Evolutionary conservation across 2,797 vertebrate genomes (phyloP), one percentile per base, ranked within the genome.

Genomic region (Enteromius paludinosus): DNA sequence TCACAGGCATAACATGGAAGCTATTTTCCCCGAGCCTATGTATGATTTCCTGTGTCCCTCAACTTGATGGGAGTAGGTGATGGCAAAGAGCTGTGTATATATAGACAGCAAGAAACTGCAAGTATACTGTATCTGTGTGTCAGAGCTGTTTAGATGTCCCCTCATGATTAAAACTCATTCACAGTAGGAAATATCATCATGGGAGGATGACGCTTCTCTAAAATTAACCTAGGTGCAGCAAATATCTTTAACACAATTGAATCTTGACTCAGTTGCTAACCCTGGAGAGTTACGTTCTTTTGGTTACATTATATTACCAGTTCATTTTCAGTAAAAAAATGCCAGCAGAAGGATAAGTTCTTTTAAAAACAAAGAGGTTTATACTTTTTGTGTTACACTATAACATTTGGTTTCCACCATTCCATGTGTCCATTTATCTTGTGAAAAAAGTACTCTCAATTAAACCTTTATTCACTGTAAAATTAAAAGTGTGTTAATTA

Each of bases 11-110:
- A 83, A 83, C 80, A 87, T 86, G 45, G 86, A 86, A 72, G 74
- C 80, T 77, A 81, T 91, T 91, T 91, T 90, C 90, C 88, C 68
- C 23, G 28, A 81, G 33, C 47, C 43, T 52, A n/a, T 17, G 52
- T 43, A n/a, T 25, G 35, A 59, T 69, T 76, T 72, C 70, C 49
- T 52, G 49, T 59, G 64, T 25, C 73, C n/a, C 17, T 70, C 66
- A 30, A 15, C 23, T 71, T 6, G n/a, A 49, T 47, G 11, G 45
- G 12, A 72, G 17, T 11, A 15, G 23, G 64, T 28, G 15, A 3
- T 3, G 28, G 14, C 30, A 25, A 62, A 62, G 28, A 62, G 28
- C 25, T 62, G 2, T 62, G 2, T 30, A 17, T 17, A 62, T 62
- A 14, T 62, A 23, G 54, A 56, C 9, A 56, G 52, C 52, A 56